A percentile compares a stretch with the other conserved stretches of the same genome.
Conservation (phyloP, 2,797 vertebrate genomes). For the Bothrops alternatus region DNA sequence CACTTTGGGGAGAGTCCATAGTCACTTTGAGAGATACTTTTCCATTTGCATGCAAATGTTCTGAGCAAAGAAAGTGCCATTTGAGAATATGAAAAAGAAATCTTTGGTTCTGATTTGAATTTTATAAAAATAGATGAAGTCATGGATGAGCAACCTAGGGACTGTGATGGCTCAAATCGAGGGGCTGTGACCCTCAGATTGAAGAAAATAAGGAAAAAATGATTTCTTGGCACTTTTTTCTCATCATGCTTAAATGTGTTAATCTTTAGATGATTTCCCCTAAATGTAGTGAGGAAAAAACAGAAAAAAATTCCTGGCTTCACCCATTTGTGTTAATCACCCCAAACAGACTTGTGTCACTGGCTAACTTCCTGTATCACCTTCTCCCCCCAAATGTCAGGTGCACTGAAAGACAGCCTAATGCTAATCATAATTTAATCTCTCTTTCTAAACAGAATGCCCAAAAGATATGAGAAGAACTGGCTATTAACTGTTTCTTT, state of each 20-base stretch:
- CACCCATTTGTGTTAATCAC: background rate
- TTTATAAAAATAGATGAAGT: background rate
- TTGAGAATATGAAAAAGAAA: background rate
- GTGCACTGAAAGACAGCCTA: background rate
- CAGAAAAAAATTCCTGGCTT: background rate
- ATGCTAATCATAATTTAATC: background rate
- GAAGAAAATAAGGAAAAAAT: background rate
- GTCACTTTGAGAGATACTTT: background rate
- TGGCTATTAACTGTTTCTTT: background rate
- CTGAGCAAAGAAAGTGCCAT: background rate
- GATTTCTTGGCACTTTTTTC: background rate
- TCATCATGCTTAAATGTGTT: background rate
- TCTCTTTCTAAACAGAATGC: background rate
- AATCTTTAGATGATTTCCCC: background rate
- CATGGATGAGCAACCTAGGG: background rate
- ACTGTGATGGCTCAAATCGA: background rate
- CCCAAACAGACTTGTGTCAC: background rate
- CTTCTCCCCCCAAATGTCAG: background rate
- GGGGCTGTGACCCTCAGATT: background rate
- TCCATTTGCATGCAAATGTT: background rate
- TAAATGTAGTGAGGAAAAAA: background rate
- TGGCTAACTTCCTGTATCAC: background rate
- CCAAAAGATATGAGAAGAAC: background rate
- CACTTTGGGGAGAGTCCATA: background rate
- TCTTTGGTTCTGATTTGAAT: background rate